Conservation (phyloP, 2,113 vertebrate genomes). For the human region GRCh38 chr20:1681001-1681500, state of each 20-base stretch:
- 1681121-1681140: background rate
- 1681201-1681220: background rate
- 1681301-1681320: background rate
- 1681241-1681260: background rate
- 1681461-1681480: background rate
- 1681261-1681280: background rate
- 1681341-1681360: background rate
- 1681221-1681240: background rate
- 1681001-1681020: background rate
- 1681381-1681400: background rate
- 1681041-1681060: background rate
- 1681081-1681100: background rate
- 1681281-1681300: background rate
- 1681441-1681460: no score
- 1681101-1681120: background rate
- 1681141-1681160: background rate
- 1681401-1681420: background rate
- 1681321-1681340: background rate
- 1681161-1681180: background rate
- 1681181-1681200: background rate
- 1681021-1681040: background rate
- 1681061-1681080: background rate
- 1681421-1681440: background rate
- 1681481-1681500: rapidly evolving
- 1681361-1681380: background rate